Conservation (phyloP, 2,797 vertebrate genomes). For the Brachyalestes nurse region DNA sequence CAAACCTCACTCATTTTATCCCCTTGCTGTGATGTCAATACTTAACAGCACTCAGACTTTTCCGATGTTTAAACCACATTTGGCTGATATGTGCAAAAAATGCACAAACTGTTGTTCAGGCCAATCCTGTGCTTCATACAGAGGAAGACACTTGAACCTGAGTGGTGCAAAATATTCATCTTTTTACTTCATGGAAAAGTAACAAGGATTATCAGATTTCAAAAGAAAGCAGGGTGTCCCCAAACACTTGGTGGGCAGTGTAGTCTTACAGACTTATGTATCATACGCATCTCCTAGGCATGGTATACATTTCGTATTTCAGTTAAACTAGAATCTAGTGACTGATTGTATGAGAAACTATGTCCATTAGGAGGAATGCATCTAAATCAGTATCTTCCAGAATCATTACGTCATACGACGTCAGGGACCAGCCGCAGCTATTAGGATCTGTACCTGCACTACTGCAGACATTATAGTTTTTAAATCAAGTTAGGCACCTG, state of each 20-base stretch:
- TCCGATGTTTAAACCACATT: background rate
- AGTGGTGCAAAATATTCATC: no score
- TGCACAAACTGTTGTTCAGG: no score
- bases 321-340: background rate
- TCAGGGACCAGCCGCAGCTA: background rate
- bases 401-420: background rate
- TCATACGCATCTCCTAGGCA: background rate
- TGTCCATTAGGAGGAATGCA: background rate
- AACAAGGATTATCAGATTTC: background rate
- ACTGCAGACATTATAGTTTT: no score
- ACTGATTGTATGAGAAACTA: background rate
- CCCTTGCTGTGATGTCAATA: background rate
- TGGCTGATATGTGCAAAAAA: background rate
- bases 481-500: no score
- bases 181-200: background rate
- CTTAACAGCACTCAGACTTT: no score
- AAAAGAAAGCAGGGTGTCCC: background rate
- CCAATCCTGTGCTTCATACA: no score
- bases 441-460: background rate
- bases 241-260: background rate
- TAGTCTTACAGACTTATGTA: background rate
- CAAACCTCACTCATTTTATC: no score
- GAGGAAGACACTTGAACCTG: no score
- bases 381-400: background rate
- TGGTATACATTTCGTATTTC: background rate